phyloP scores from a whole-genome alignment of 1,140 invertebrate genomes.

The Monochamus saltuarius region DNA sequence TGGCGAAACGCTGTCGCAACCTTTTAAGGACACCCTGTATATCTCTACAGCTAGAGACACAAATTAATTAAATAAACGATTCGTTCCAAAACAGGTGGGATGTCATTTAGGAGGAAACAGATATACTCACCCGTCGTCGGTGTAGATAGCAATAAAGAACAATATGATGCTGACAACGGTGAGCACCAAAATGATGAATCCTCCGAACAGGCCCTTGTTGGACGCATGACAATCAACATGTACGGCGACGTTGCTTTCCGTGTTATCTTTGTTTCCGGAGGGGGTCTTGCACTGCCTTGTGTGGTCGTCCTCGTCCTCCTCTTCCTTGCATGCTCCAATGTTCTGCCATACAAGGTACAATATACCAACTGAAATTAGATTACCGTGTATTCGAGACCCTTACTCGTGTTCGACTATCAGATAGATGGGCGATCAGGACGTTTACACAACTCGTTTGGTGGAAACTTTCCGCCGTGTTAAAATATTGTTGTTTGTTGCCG shows the following conservation, averaged over 20 bases:
- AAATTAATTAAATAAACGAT: neutral
- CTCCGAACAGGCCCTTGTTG: constrained; percentile 69
- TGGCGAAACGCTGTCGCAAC: too few relatives aligned
- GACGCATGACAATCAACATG: constrained; percentile 73
- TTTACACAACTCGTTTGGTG: neutral
- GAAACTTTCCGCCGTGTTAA: neutral
- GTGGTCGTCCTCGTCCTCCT: constrained; percentile 27
- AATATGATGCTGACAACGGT: constrained; percentile 67
- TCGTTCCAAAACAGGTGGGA: neutral
- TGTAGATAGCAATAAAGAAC: constrained; percentile 65
- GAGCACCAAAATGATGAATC: constrained; percentile 64
- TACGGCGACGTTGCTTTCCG: constrained; percentile 62
- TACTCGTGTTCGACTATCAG: neutral
- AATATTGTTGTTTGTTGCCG: neutral
- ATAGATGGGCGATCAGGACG: too few relatives aligned
- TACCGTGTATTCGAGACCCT: neutral
- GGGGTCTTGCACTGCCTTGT: constrained; percentile 40
- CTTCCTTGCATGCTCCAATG: constrained; percentile 60
- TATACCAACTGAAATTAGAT: constrained; percentile 61
- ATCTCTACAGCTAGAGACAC: too few relatives aligned
- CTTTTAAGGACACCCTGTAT: too few relatives aligned
- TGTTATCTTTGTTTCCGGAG: constrained; percentile 53
- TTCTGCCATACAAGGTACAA: constrained; percentile 73
- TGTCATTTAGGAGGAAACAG: neutral
- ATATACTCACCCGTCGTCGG: constrained; percentile 47